These are phyloP conservation scores for Nycticebus coucang DNA, from an alignment of 2,113 vertebrate genomes.

Conservation along the genomic window DNA sequence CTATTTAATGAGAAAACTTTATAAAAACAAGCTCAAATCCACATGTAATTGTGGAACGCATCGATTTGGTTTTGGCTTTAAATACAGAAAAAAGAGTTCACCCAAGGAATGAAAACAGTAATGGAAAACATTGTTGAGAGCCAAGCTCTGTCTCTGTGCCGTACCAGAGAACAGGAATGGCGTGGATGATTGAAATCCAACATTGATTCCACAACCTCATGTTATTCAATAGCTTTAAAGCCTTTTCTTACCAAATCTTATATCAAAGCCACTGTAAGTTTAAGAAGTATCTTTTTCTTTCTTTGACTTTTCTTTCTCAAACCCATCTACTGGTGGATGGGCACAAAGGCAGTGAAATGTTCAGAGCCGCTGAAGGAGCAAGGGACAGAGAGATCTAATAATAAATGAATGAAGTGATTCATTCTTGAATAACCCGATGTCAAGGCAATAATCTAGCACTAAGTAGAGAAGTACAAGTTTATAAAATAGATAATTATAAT, in stretches of 20 bases:
- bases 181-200: slow-evolving; percentile 3
- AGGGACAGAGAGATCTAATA: not conserved
- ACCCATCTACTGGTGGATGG: not conserved
- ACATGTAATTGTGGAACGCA: not conserved
- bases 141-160: not conserved
- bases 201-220: slow-evolving; percentile 31
- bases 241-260: slow-evolving; percentile 41
- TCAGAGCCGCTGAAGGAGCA: not conserved
- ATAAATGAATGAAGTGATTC: not conserved
- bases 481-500: not conserved
- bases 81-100: not conserved
- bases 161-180: not conserved
- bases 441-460: not conserved
- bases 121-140: not conserved
- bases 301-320: slow-evolving; percentile 44
- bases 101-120: not conserved
- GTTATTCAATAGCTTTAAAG: slow-evolving; percentile 27
- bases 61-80: slow-evolving; percentile 4
- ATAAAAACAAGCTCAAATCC: slow-evolving; percentile 4
- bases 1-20: slow-evolving; percentile 12
- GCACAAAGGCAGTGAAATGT: not conserved
- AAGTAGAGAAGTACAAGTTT: not conserved
- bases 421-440: not conserved
- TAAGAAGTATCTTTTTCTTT: not conserved
- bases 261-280: not conserved